Evolutionary conservation across 2,113 vertebrate species (phyloP).

Genomic region (Sorex araneus): DNA sequence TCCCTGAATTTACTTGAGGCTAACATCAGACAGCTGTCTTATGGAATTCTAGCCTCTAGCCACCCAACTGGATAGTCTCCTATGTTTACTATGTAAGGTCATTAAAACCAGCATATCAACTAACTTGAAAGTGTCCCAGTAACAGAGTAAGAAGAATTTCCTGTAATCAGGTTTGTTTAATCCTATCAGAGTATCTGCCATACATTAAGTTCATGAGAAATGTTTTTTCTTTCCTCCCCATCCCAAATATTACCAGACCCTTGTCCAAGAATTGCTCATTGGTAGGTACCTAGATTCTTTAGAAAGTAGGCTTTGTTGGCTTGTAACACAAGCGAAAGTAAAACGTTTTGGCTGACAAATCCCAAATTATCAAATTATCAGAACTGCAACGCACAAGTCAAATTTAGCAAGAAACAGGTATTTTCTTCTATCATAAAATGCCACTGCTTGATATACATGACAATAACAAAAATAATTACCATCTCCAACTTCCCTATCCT

Average conservation of each 20-base stretch:
- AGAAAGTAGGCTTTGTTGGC: constrained; percentile 4
- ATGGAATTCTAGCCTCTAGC: background rate
- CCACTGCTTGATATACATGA: constrained; percentile 12
- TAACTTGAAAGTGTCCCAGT: constrained; percentile 32
- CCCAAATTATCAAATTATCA: background rate
- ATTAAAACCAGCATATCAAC: constrained; percentile 14
- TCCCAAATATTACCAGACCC: background rate
- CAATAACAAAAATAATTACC: background rate
- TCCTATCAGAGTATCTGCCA: background rate
- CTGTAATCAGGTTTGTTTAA: constrained; percentile 30
- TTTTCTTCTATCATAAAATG: constrained; percentile 38
- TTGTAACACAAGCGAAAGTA: background rate
- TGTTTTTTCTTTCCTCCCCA: constrained; percentile 1
- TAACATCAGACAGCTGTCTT: constrained; percentile 9
- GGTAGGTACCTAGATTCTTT: background rate
- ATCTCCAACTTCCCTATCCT: background rate
- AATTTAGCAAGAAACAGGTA: background rate
- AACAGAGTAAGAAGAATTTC: background rate
- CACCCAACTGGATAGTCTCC: background rate
- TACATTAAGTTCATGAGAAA: background rate
- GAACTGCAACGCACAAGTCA: background rate
- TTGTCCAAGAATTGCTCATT: background rate
- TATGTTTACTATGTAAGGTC: background rate
- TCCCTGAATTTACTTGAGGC: background rate
- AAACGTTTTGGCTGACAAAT: constrained; percentile 31